These are phyloP conservation scores for Enteromius anoplus DNA, from an alignment of 2,797 vertebrate genomes.

Conservation along the genomic window DNA sequence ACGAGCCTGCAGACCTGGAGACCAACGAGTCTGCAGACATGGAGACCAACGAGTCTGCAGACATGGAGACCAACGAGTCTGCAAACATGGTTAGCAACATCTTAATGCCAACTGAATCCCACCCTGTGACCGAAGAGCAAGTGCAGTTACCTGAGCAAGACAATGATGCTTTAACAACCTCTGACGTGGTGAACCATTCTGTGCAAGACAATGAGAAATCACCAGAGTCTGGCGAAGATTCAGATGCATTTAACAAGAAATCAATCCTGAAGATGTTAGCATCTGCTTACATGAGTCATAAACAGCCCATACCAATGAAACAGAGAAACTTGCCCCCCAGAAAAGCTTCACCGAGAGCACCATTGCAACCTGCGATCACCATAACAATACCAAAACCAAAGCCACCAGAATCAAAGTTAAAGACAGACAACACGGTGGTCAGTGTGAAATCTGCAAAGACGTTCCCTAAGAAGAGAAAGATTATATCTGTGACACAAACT, in stretches of 20 bases:
- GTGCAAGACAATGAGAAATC: slow-evolving; percentile 7
- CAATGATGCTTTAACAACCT: not conserved
- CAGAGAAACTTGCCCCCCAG: slow-evolving; percentile 62
- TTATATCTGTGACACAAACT: slow-evolving; percentile 75
- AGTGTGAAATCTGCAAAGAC: slow-evolving; percentile 66
- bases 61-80: not conserved
- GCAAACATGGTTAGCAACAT: not conserved
- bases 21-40: no score
- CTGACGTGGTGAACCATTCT: not conserved
- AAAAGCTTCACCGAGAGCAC: slow-evolving; percentile 67
- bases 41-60: not conserved
- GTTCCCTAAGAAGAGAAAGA: slow-evolving; percentile 50
- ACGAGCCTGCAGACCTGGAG: not conserved
- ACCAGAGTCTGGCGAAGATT: not conserved
- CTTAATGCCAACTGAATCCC: slow-evolving; percentile 9
- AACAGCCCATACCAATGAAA: slow-evolving; percentile 52
- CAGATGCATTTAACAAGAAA: slow-evolving; percentile 55
- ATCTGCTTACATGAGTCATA: slow-evolving; percentile 74
- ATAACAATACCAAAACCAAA: slow-evolving; percentile 31
- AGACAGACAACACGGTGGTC: slow-evolving; percentile 68
- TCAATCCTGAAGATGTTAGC: slow-evolving; percentile 76
- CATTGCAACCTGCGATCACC: slow-evolving; percentile 56
- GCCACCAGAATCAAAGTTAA: slow-evolving; percentile 35
- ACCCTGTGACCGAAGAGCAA: slow-evolving; percentile 46
- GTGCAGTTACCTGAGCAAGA: slow-evolving; percentile 28